A percentile compares a stretch with the other conserved stretches of the same genome.
phyloP scores from a whole-genome alignment of 23 tunicate species.

The Aplidium turbinatum region DNA sequence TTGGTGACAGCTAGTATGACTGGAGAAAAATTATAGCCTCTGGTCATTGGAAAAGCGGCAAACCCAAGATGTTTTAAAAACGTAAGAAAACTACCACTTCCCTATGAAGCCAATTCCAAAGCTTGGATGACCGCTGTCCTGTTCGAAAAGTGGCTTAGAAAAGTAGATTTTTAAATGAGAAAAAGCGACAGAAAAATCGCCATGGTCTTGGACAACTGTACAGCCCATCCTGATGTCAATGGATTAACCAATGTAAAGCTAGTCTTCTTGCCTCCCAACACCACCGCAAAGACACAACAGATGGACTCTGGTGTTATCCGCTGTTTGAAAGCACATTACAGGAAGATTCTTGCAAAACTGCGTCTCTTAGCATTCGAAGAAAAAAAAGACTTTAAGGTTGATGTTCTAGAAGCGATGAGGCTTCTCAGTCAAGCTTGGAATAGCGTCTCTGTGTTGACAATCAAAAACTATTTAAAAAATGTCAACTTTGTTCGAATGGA shows the following conservation, averaged over 20 bases:
- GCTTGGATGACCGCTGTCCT: conserved; percentile 9
- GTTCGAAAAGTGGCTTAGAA: conserved; percentile 11
- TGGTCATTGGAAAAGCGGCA: conserved; percentile 1
- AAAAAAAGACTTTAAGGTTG: not conserved
- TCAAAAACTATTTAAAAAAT: conserved; percentile 25
- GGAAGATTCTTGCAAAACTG: conserved; percentile 31
- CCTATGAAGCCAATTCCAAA: conserved; percentile 5
- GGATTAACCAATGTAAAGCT: conserved; percentile 3
- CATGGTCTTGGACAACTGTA: conserved; percentile 10
- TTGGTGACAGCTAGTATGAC: conserved; percentile 10
- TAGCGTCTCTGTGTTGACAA: conserved; percentile 14
- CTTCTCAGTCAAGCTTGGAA: conserved; percentile 15
- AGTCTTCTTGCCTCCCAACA: conserved; percentile 12
- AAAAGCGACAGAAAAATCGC: conserved; percentile 24
- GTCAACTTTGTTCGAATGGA: conserved; percentile 29
- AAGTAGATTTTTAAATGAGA: conserved; percentile 2
- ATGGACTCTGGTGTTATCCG: conserved; percentile 16
- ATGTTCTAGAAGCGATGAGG: conserved; percentile 4
- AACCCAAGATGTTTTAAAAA: conserved; percentile 1
- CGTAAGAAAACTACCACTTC: not conserved
- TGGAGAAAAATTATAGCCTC: conserved; percentile 4
- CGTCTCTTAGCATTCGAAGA: conserved; percentile 30
- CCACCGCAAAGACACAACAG: conserved; percentile 20
- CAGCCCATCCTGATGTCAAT: conserved; percentile 15
- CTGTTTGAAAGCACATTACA: conserved; percentile 12